Conservation (phyloP, 2,797 vertebrate species). For the Ctenochaetus hawaiiensis region DNA sequence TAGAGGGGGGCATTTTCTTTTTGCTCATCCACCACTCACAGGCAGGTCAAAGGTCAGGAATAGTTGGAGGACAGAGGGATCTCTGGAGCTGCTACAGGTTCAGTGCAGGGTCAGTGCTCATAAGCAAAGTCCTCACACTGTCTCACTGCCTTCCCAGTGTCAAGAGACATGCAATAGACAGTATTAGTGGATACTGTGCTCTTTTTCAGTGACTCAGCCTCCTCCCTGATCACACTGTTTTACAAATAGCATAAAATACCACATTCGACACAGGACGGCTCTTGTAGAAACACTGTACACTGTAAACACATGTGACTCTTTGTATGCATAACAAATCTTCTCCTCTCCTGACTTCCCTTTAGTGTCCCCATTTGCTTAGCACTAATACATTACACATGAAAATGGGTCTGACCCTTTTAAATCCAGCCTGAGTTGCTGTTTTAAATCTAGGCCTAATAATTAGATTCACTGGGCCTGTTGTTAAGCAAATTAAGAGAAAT, state of each 20-base stretch:
- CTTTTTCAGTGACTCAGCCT: not conserved
- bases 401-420: conserved; percentile 4
- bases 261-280: conserved; percentile 1
- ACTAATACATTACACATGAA: not conserved
- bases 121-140: not conserved
- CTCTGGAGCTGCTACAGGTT: not conserved
- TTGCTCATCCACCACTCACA: not conserved
- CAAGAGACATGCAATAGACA: not conserved
- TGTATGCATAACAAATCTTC: conserved; percentile 4
- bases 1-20: conserved; percentile 9
- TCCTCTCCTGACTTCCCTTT: conserved; percentile 5
- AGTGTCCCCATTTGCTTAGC: conserved; percentile 8
- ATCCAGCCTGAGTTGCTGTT: not conserved
- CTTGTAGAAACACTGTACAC: conserved; percentile 1
- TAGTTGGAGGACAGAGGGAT: not conserved
- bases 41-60: conserved; percentile 41
- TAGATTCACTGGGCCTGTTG: not conserved
- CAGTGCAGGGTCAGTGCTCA: conserved; percentile 2
- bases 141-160: not conserved
- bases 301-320: conserved; percentile 1
- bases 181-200: not conserved
- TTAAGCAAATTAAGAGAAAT: not conserved
- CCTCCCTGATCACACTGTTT: conserved; percentile 11
- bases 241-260: conserved; percentile 1
- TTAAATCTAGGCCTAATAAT: not conserved